A percentile compares a stretch with the other conserved stretches of the same genome.
Conservation (phyloP, 2,797 vertebrate genomes). For the Pangasius larnaudii region DNA sequence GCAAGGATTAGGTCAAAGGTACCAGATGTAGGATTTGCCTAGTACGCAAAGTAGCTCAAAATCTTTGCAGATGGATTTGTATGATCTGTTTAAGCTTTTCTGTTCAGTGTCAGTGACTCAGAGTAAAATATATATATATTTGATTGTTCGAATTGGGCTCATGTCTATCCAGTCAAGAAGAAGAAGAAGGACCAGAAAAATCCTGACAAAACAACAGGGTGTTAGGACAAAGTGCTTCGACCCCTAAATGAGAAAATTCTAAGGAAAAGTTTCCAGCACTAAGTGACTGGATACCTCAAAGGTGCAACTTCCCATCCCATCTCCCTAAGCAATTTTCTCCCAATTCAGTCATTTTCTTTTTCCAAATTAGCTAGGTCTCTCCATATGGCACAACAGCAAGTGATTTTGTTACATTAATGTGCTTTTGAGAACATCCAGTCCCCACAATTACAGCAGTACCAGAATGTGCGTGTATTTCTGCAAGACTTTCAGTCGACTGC, state of each 20-base stretch:
- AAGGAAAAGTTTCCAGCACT: neutral
- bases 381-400: neutral
- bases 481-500: neutral
- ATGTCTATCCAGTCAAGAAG: neutral
- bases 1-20: neutral
- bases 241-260: neutral
- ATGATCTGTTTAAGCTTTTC: neutral
- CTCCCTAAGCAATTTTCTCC: neutral
- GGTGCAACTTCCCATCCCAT: neutral
- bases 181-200: neutral
- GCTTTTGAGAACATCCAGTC: neutral
- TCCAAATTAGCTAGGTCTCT: neutral
- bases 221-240: neutral
- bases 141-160: neutral
- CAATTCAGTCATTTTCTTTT: neutral
- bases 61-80: neutral
- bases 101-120: neutral
- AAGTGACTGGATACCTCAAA: neutral
- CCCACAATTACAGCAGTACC: slow-evolving; percentile 5
- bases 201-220: neutral
- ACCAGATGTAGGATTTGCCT: neutral
- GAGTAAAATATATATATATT: neutral
- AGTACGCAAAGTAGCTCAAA: neutral
- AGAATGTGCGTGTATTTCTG: neutral
- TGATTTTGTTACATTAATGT: neutral